A percentile compares a stretch with the other conserved stretches of the same genome.
These are phyloP conservation scores for Mycalesis mineus DNA, from an alignment of 2,888 invertebrate genomes.

Conservation along the genomic window DNA sequence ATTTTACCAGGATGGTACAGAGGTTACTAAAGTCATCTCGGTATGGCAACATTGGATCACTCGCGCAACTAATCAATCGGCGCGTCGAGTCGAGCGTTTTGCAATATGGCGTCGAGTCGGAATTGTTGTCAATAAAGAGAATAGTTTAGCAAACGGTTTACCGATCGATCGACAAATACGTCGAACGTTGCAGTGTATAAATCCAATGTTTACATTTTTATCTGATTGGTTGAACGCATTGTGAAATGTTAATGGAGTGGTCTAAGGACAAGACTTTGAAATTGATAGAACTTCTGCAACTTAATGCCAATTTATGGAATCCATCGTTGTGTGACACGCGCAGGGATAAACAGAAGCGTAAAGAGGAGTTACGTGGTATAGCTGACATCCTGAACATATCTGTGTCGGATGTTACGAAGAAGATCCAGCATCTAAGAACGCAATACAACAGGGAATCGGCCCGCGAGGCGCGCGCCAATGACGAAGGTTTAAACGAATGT, in stretches of 20 bases:
- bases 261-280: conserved; percentile 70
- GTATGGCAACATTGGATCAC: conserved; percentile 27
- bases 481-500: conserved; percentile 73
- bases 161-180: conserved; percentile 50
- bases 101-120: conserved; percentile 7
- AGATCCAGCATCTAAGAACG: conserved; percentile 79
- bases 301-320: conserved; percentile 65
- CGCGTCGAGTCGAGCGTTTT: conserved; percentile 23
- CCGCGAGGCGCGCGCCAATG: conserved; percentile 69
- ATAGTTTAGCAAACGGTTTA: conserved; percentile 42
- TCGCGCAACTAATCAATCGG: conserved; percentile 34
- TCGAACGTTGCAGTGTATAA: conserved; percentile 33
- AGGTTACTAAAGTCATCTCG: neutral
- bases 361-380: conserved; percentile 62
- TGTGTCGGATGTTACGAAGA: conserved; percentile 75
- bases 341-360: conserved; percentile 67
- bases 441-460: conserved; percentile 80
- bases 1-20: neutral
- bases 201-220: conserved; percentile 41
- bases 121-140: neutral
- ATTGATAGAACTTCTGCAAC: conserved; percentile 66
- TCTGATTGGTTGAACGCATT: conserved; percentile 35
- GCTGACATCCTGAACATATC: conserved; percentile 56
- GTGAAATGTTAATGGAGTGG: conserved; percentile 59
- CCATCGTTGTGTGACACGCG: conserved; percentile 63